phyloP scores from a whole-genome alignment of 1,140 invertebrate genomes.

The Dufourea novaeangliae region DNA sequence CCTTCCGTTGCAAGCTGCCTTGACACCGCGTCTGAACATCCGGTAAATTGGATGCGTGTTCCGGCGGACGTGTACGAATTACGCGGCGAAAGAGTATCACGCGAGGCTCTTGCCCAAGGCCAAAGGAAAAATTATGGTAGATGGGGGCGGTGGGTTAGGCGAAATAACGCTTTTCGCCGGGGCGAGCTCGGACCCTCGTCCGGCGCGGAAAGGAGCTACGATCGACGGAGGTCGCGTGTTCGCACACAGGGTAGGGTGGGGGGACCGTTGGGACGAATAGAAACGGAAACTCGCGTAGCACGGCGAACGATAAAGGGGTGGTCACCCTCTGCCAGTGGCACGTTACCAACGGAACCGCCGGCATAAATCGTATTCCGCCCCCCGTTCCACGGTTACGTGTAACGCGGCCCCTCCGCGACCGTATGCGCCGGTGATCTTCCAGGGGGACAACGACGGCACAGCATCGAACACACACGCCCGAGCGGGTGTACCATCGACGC shows the following conservation, averaged over 20 bases:
- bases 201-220: neutral
- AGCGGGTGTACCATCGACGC: slow-evolving; percentile 24
- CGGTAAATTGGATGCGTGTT: slow-evolving; percentile 42
- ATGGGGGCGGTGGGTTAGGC: neutral
- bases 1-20: slow-evolving; percentile 18
- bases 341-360: slow-evolving; percentile 25
- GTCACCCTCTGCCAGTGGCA: slow-evolving; percentile 17
- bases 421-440: slow-evolving; percentile 14
- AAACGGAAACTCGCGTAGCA: neutral
- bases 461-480: neutral
- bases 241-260: too few relatives aligned
- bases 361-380: slow-evolving; percentile 31
- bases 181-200: neutral
- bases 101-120: neutral
- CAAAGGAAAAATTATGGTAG: slow-evolving; percentile 21
- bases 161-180: neutral
- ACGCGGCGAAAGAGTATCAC: slow-evolving; percentile 6
- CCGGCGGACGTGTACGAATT: slow-evolving; percentile 39
- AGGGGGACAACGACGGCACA: slow-evolving; percentile 30
- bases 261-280: neutral
- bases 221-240: neutral
- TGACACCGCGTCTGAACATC: slow-evolving; percentile 19
- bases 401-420: neutral
- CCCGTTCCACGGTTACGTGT: neutral
- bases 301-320: slow-evolving; percentile 25